A percentile compares a stretch with the other conserved stretches of the same genome.
Conservation (phyloP, 1,140 invertebrate genomes). For the Oncopodura yosiiana region DNA sequence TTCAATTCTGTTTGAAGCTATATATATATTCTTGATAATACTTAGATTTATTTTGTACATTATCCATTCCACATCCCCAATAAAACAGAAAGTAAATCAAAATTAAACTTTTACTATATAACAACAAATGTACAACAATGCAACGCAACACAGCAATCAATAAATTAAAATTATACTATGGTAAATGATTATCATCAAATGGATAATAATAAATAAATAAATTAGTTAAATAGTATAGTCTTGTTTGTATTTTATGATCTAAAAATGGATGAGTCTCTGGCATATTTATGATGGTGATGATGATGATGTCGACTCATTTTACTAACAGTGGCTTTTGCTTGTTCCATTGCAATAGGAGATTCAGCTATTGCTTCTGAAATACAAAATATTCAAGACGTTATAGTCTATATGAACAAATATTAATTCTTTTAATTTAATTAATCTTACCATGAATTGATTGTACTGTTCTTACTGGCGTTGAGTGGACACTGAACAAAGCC, state of each 20-base stretch:
- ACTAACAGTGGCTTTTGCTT: neutral
- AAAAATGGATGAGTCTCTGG: constrained; percentile 30
- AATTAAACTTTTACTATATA: neutral
- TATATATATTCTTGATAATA: neutral
- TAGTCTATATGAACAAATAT: neutral
- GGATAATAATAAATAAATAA: neutral
- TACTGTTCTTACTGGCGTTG: constrained; percentile 8
- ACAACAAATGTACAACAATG: no score
- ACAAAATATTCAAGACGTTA: neutral
- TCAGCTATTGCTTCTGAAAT: neutral
- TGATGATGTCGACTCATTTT: constrained; percentile 10
- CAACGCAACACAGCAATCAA: no score
- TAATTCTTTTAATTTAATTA: neutral
- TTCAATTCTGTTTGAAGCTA: no score
- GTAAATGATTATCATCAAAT: neutral
- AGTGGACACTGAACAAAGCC: constrained; percentile 9
- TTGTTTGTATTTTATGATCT: constrained; percentile 9
- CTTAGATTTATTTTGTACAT: neutral
- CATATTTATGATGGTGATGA: constrained; percentile 26
- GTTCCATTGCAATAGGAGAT: neutral
- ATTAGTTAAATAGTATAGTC: neutral
- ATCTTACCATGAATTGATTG: constrained; percentile 6
- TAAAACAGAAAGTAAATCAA: no score
- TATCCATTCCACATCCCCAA: neutral
- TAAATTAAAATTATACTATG: neutral